phyloP scores from a whole-genome alignment of 2,113 vertebrate genomes.

The Sciurus niger region DNA sequence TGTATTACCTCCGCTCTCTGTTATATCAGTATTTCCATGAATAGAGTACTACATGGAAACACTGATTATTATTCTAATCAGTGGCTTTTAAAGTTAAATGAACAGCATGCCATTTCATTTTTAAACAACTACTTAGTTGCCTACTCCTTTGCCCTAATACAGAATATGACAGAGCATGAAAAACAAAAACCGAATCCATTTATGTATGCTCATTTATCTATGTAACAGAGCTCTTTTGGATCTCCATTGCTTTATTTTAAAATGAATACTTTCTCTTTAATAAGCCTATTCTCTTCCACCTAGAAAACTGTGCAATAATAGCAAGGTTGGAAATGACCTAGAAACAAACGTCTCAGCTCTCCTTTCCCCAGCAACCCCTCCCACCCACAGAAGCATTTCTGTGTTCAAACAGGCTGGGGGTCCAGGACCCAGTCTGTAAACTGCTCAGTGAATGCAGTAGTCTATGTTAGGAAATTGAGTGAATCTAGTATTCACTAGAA shows the following conservation, averaged over 20 bases:
- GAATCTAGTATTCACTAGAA: neutral
- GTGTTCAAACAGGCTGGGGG: neutral
- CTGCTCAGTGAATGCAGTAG: neutral
- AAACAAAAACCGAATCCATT: conserved; percentile 28
- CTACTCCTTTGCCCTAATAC: conserved; percentile 37
- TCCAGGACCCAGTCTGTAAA: neutral
- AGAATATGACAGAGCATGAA: conserved; percentile 45
- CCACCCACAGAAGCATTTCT: neutral
- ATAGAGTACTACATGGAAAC: conserved; percentile 27
- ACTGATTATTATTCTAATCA: conserved; percentile 47
- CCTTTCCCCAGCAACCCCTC: neutral
- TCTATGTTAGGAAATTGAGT: neutral
- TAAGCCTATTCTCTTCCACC: conserved; percentile 40
- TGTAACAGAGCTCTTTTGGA: neutral
- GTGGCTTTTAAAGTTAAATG: conserved; percentile 53
- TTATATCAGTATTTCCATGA: conserved; percentile 16
- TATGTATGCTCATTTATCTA: neutral
- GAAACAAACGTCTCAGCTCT: conserved; percentile 32
- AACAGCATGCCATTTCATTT: neutral
- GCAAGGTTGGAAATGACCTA: conserved; percentile 64
- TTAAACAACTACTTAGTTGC: conserved; percentile 39
- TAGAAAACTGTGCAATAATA: conserved; percentile 19
- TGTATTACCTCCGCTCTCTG: neutral
- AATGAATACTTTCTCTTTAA: conserved; percentile 63
- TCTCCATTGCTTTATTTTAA: conserved; percentile 61